Conservation (phyloP, 2,888 invertebrate species). For the Hartigia nigra region DNA sequence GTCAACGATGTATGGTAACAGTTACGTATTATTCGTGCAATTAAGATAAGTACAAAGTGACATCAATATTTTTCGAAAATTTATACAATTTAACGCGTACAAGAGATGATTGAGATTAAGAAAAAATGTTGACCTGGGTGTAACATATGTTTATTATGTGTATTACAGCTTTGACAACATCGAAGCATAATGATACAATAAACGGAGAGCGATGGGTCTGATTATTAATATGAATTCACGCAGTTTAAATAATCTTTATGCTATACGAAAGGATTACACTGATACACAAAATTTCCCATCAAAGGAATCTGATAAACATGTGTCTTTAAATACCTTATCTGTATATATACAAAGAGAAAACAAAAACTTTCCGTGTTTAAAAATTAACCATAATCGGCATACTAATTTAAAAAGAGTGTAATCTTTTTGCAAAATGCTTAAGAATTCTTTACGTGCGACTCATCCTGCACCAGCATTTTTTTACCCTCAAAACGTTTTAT, state of each 20-base stretch:
- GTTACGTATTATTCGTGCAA: not conserved
- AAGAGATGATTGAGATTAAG: not conserved
- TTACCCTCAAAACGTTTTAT: not conserved
- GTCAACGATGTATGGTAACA: not conserved
- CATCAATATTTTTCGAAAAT: not conserved
- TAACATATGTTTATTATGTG: not conserved
- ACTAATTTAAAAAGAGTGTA: not conserved
- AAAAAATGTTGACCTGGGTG: not conserved
- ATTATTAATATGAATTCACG: not conserved
- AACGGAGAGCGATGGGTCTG: not conserved
- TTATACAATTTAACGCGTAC: not conserved
- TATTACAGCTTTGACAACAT: not conserved
- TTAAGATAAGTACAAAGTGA: not conserved
- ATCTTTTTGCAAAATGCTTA: not conserved
- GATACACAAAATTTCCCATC: not conserved
- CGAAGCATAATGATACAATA: not conserved
- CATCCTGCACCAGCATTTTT: not conserved
- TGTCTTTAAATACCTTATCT: not conserved
- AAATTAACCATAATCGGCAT: not conserved
- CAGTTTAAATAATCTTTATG: not conserved
- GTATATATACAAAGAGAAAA: not conserved
- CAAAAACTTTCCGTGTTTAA: not conserved
- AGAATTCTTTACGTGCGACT: not conserved
- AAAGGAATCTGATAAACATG: not conserved
- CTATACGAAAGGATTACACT: not conserved